Percentiles rank a stretch among this genome's conserved stretches.
These are phyloP conservation scores for Diabrotica balteata DNA, from an alignment of 2,888 invertebrate genomes.

Conservation along the genomic window DNA sequence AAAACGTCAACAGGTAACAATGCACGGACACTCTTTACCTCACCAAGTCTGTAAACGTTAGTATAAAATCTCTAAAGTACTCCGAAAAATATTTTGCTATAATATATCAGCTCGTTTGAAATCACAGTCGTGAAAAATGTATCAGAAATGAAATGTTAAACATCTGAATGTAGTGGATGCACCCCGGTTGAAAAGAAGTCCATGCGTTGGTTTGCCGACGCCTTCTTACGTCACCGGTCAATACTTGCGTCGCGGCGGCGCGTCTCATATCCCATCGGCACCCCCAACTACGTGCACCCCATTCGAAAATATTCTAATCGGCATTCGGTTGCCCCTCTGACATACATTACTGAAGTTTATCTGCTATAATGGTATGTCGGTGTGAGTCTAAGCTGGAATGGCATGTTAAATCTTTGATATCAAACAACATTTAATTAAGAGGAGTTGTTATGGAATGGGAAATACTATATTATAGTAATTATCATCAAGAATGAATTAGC, in stretches of 20 bases:
- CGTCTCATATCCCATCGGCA: conserved; percentile 42
- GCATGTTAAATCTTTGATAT: too few relatives aligned
- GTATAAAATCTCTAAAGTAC: conserved; percentile 2
- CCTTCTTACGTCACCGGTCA: conserved; percentile 61
- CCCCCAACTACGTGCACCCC: conserved; percentile 14
- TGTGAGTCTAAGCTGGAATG: too few relatives aligned
- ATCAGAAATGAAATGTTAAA: conserved; percentile 22
- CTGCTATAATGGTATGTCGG: too few relatives aligned
- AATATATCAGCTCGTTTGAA: conserved; percentile 10
- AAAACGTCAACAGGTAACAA: conserved; percentile 35
- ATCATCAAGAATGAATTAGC: too few relatives aligned
- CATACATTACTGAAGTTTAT: conserved; percentile 15
- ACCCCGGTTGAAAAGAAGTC: conserved; percentile 40
- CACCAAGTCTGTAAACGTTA: neutral
- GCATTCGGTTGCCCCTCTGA: conserved; percentile 20
- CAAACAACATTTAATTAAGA: neutral
- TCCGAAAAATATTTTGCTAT: neutral
- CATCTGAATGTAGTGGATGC: conserved; percentile 26
- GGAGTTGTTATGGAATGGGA: too few relatives aligned
- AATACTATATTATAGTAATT: too few relatives aligned
- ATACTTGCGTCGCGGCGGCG: conserved; percentile 61
- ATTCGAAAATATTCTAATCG: conserved; percentile 59
- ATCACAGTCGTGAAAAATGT: conserved; percentile 17
- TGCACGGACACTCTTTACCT: too few relatives aligned
- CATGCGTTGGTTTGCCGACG: conserved; percentile 55